A percentile compares a stretch with the other conserved stretches of the same genome.
Conservation (phyloP, 2,888 invertebrate genomes). For the Tipula helvola region DNA sequence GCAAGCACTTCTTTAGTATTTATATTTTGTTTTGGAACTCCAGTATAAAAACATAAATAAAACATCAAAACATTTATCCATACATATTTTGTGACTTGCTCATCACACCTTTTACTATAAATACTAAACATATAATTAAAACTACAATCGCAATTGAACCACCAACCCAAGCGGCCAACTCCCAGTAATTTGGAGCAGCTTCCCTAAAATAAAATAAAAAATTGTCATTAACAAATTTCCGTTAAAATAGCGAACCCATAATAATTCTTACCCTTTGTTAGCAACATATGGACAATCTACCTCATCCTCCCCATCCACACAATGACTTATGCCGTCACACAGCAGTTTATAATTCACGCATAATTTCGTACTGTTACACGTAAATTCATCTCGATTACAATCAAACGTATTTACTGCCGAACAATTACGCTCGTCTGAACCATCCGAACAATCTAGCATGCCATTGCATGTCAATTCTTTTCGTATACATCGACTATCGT, state of each 20-base stretch:
- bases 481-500: not conserved
- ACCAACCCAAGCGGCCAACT: not conserved
- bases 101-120: not conserved
- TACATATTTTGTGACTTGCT: not conserved
- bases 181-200: not conserved
- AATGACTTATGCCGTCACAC: not conserved
- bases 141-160: not conserved
- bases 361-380: not conserved
- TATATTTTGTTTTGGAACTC: no score
- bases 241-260: not conserved
- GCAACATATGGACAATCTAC: not conserved
- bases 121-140: not conserved
- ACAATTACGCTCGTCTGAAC: not conserved
- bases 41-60: not conserved
- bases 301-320: not conserved
- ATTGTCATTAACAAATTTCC: not conserved
- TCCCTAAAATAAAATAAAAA: not conserved
- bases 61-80: not conserved
- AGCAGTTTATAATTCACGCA: not conserved
- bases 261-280: not conserved
- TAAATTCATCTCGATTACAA: not conserved
- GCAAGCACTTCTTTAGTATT: no score
- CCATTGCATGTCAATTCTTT: not conserved
- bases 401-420: not conserved
- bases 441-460: not conserved